Evolutionary conservation across 2,888 invertebrate genomes (phyloP).

Genomic region (Drosophila diplacantha): DNA sequence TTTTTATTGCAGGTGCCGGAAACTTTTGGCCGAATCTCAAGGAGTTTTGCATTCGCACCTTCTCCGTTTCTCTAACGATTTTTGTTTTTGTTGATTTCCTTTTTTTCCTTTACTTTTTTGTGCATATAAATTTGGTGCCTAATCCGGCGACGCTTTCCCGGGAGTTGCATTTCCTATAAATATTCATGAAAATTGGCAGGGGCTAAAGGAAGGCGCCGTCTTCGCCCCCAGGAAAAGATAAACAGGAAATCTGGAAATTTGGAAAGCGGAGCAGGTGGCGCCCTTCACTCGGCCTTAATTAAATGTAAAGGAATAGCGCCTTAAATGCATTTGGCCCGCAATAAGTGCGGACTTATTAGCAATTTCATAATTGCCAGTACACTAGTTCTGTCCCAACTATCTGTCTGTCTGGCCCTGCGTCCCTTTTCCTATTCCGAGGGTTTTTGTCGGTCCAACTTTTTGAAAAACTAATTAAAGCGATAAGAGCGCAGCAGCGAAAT

Average conservation of each 20-base stretch:
- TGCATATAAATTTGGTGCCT: conserved; percentile 58
- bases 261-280: conserved; percentile 26
- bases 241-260: conserved; percentile 28
- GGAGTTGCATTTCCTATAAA: conserved; percentile 64
- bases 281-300: conserved; percentile 52
- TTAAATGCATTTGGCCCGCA: conserved; percentile 37
- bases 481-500: conserved; percentile 48
- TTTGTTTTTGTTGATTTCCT: conserved; percentile 32
- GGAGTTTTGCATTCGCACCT: conserved; percentile 26
- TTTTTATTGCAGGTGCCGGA: conserved; percentile 43
- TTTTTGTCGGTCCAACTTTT: conserved; percentile 54
- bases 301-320: conserved; percentile 54
- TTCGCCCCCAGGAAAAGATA: conserved; percentile 24
- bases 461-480: conserved; percentile 68
- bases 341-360: conserved; percentile 35
- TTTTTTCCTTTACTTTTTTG: conserved; percentile 2
- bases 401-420: conserved; percentile 4
- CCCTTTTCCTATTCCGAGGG: background rate
- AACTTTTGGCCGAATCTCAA: conserved; percentile 39
- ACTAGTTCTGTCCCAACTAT: conserved; percentile 7
- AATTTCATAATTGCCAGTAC: conserved; percentile 38
- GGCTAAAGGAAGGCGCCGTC: conserved; percentile 22
- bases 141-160: conserved; percentile 29
- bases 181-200: conserved; percentile 64
- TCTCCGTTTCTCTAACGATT: conserved; percentile 17